These are phyloP conservation scores for Zygogramma bicolorata DNA, from an alignment of 2,888 invertebrate genomes.

Conservation along the genomic window DNA sequence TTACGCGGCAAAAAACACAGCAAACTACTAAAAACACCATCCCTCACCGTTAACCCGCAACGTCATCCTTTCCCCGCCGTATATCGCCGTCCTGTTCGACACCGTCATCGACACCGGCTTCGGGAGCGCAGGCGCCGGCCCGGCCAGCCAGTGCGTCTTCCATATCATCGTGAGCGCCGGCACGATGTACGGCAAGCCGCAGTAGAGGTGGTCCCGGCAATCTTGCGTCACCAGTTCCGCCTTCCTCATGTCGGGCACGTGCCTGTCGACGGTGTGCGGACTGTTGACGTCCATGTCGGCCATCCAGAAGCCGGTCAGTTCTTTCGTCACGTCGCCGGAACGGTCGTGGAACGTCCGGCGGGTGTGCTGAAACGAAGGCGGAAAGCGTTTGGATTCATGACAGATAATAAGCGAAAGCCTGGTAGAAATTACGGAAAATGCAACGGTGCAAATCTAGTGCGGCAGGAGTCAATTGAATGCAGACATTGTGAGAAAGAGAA, in stretches of 20 bases:
- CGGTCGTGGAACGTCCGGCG: slow-evolving; percentile 73
- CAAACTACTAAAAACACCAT: too few species aligned
- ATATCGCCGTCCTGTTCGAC: slow-evolving; percentile 62
- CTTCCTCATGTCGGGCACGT: slow-evolving; percentile 70
- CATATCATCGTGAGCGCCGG: slow-evolving; percentile 78
- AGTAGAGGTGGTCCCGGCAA: slow-evolving; percentile 77
- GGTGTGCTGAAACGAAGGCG: slow-evolving; percentile 70
- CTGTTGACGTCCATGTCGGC: slow-evolving; percentile 83
- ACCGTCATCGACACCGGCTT: slow-evolving; percentile 69
- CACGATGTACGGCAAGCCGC: slow-evolving; percentile 84
- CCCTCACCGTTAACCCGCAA: slow-evolving; percentile 69
- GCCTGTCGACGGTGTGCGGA: slow-evolving; percentile 71
- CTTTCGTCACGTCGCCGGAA: slow-evolving; percentile 66
- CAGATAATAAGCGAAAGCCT: too few species aligned
- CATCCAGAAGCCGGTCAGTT: slow-evolving; percentile 76
- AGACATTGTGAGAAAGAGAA: too few species aligned
- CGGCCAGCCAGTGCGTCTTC: slow-evolving; percentile 74
- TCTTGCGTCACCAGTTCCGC: slow-evolving; percentile 68
- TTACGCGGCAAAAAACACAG: too few species aligned
- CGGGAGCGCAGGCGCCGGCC: slow-evolving; percentile 68
- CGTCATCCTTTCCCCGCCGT: slow-evolving; percentile 65
- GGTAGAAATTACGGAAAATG: too few species aligned
- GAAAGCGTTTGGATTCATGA: too few species aligned
- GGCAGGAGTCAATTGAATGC: too few species aligned
- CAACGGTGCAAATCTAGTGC: too few species aligned